Evolutionary conservation across 2,888 invertebrate genomes (phyloP), one percentile per base, ranked within the genome.

Genomic region (Drosophila testacea): DNA sequence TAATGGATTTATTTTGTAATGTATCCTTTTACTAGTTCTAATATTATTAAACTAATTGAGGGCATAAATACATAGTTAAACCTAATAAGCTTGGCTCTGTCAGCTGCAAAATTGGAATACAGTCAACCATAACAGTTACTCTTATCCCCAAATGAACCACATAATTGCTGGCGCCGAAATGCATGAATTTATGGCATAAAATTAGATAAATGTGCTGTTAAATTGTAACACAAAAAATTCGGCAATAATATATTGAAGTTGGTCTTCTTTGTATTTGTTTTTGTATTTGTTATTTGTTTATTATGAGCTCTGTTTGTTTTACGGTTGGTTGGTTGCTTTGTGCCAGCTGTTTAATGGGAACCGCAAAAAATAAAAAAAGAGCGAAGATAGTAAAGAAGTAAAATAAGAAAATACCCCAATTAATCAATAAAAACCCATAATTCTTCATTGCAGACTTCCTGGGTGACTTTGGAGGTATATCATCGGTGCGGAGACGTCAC

Each of bases 401-500:
- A 56, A 30, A 4, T 22, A 38, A 38, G 13, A 52, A 38, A 48
- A 34, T 57, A 68, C 48, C 52, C 38, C 69, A 83, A 84, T 83
- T 79, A 79, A 84, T 83, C 79, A 86, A 83, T 81, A 77, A 75
- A 6, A 75, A 74, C 64, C 62, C 75, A 82, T 80, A 71, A 81
- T 76, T 81, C 73, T 77, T 67, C 39, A 65, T 66, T 90, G 62
- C 82, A 92, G 92, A 77, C 67, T 85, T 91, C 64, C 91, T 92
- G 66, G 88, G 89, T 62, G 91, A 92, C 55, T 91, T 90, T 74
- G 90, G 90, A 61, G 75, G 88, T 44, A 77, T 92, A 46, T 91
- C 91, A 7, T 87, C 91, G 65, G 83, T 90, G 66, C 88, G 92
- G 59, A 79, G 93, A 55, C 90, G 93, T 64, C 92, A 92, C 85